Base-by-base conservation (phyloP, 1,140 invertebrate species). In the Pseudobourletiella spinata region DNA sequence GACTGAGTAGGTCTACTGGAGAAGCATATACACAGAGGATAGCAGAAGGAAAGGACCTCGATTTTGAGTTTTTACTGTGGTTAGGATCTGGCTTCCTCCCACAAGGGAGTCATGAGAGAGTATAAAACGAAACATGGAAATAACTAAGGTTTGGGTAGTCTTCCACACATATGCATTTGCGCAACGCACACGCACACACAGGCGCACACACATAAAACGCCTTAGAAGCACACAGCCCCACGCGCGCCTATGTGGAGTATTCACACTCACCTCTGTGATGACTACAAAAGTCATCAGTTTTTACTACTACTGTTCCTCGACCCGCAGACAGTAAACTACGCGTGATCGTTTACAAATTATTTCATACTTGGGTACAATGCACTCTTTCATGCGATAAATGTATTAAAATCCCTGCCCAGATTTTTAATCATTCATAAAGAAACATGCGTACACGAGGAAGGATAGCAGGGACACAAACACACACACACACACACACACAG, bases 51-150 rank as follows among this genome's bases (percentile, higher is more conserved):
- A 39, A 11, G 32, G 32, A 39, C 32, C 32, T n/a, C 32, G 8
- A 39, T 35, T 35, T 30, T 43, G 51, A 55, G 51, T 43, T 35
- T 61, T 35, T 55, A 48, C 30, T 55, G 50, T 61, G 48, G 51
- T 24, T 55, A 28, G 51, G 48, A 55, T 51, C 48, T 58, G 62
- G 62, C 62, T 64, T 64, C 62, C 62, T 64, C 62, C 62, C 62
- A 64, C 62, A 56, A 64, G 51, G 55, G 55, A 57, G 61, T n/a
- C 32, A 39, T 39, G 8, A 39, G 32, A 39, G 32, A 11, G 8
- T 11, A 39, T 39, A n/a, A n/a, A 39, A n/a, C 8, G n/a, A 57
- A 39, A 57, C n/a, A n/a, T n/a, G n/a, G 56, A 57, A 57, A 57
- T 32, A 42, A 42, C 28, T 43, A 25, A 6, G 46, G 46, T 24